Percentiles rank a stretch among this genome's conserved stretches.
Evolutionary conservation across 2,888 invertebrate species (phyloP).

Genomic region (Cordilura impudica): DNA sequence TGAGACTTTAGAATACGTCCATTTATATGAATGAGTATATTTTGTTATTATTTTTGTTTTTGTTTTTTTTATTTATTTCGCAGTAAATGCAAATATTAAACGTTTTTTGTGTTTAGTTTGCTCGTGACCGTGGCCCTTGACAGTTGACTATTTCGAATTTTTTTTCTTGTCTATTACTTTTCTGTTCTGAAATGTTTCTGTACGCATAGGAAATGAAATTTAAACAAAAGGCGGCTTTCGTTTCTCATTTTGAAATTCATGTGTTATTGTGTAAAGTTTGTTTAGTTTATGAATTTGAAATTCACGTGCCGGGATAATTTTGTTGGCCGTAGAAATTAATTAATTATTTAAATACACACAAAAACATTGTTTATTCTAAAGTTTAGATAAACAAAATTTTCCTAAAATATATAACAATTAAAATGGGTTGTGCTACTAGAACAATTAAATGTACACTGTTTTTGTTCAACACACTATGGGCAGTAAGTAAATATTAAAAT

Average conservation of each 20-base stretch:
- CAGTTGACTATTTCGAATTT: constrained; percentile 55
- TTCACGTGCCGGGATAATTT: constrained; percentile 37
- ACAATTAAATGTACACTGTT: constrained; percentile 71
- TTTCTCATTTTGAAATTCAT: background rate
- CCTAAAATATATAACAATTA: constrained; percentile 27
- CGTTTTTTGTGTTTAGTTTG: constrained; percentile 68
- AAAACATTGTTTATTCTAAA: background rate
- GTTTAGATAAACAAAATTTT: constrained; percentile 3
- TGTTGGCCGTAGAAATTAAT: constrained; percentile 2
- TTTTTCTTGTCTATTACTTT: background rate
- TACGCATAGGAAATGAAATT: background rate
- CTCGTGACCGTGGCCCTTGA: constrained; percentile 72
- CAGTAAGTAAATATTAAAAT: constrained; percentile 68
- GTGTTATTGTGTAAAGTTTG: constrained; percentile 19
- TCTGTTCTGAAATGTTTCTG: constrained; percentile 28
- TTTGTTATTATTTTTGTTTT: constrained; percentile 51
- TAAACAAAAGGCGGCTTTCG: background rate
- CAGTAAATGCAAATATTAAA: constrained; percentile 64
- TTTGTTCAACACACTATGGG: constrained; percentile 72
- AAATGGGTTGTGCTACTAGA: constrained; percentile 73
- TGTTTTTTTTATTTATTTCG: constrained; percentile 54
- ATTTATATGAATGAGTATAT: constrained; percentile 34
- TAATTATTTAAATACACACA: constrained; percentile 10
- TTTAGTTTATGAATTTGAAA: background rate
- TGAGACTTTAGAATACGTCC: constrained; percentile 48